These are phyloP conservation scores for Callaeas wilsoni DNA, from an alignment of 2,113 vertebrate genomes.

Conservation along the genomic window DNA sequence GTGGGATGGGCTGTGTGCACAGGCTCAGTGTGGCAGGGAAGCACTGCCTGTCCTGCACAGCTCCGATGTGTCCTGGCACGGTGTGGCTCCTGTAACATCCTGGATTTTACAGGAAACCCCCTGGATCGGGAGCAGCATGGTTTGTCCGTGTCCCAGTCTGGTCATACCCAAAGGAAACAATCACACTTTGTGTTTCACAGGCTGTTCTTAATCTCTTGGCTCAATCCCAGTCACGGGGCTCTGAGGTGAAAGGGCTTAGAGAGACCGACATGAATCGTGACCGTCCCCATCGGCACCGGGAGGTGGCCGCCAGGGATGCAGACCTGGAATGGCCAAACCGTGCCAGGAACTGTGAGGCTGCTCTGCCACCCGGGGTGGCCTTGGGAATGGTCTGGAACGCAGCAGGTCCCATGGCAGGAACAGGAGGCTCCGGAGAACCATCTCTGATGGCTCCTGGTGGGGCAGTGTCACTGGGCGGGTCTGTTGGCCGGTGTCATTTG, in stretches of 20 bases:
- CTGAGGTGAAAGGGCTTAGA: background rate
- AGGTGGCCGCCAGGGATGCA: background rate
- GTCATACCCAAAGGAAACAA: background rate
- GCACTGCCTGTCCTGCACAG: background rate
- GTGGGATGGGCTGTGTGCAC: background rate
- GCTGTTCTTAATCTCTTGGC: background rate
- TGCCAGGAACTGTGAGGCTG: background rate
- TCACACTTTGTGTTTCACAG: background rate
- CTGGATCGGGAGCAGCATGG: rapidly evolving
- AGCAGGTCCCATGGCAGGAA: rapidly evolving
- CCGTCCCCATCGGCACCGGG: rapidly evolving
- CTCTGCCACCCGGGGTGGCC: background rate
- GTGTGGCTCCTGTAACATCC: background rate
- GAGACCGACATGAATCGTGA: rapidly evolving
- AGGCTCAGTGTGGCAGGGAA: background rate
- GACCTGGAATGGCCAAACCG: background rate
- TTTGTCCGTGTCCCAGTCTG: background rate
- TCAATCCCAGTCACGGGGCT: background rate
- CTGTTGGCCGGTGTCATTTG: background rate
- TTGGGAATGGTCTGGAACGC: background rate
- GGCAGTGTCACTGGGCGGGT: rapidly evolving
- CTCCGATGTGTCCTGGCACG: rapidly evolving
- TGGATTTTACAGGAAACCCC: background rate
- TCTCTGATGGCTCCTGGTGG: background rate
- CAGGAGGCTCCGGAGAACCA: background rate